Evolutionary conservation across 2,113 vertebrate genomes (phyloP).

Genomic region (Pyxicephalus adspersus): DNA sequence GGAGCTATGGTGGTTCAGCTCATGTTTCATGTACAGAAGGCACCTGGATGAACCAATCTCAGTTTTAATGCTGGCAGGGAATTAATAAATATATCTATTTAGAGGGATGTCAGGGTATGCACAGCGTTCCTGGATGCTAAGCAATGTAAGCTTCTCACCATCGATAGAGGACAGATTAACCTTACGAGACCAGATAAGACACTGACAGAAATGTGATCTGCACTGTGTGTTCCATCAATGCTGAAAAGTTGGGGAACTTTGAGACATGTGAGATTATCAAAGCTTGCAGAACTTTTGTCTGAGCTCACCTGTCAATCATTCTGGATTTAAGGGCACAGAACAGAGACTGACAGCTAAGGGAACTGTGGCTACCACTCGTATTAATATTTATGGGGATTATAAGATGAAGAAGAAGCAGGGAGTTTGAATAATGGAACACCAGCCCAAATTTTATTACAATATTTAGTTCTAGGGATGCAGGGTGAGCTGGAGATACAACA

Average conservation of each 20-base stretch:
- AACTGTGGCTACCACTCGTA: background rate
- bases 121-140: background rate
- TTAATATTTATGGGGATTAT: background rate
- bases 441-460: background rate
- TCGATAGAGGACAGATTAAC: background rate
- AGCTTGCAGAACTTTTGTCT: background rate
- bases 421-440: background rate
- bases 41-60: slow-evolving; percentile 27
- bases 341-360: background rate
- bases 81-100: slow-evolving; percentile 20
- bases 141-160: background rate
- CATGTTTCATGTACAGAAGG: slow-evolving; percentile 46
- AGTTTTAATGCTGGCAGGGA: background rate
- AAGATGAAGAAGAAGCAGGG: background rate
- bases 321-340: background rate
- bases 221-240: background rate
- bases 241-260: background rate
- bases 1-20: slow-evolving; percentile 13
- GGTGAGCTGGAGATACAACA: too few relatives aligned
- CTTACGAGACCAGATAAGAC: background rate
- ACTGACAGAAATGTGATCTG: background rate
- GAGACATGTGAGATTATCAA: background rate
- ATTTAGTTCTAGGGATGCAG: background rate
- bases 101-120: slow-evolving; percentile 15
- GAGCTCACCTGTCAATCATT: slow-evolving; percentile 1